These are phyloP conservation scores for Dryas iulia DNA, from an alignment of 1,140 invertebrate species.

Conservation along the genomic window DNA sequence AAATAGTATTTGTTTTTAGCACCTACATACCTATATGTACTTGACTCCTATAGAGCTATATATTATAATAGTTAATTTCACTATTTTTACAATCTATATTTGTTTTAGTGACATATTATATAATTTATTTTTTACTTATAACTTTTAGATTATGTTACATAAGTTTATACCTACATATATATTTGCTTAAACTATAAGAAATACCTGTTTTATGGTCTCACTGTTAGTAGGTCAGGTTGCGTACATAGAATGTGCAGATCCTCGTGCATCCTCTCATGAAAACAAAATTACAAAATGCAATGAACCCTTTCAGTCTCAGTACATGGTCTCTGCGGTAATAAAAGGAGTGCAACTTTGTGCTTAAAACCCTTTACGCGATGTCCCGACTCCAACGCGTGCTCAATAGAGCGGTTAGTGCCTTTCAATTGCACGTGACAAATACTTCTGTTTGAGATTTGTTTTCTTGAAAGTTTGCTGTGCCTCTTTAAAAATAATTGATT, in stretches of 20 bases:
- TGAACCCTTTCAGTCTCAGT: background rate
- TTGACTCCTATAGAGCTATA: no score
- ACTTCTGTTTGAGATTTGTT: background rate
- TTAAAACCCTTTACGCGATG: constrained; percentile 18
- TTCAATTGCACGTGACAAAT: constrained; percentile 31
- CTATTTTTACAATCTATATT: no score
- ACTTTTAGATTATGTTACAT: no score
- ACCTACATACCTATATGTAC: no score
- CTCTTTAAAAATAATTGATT: background rate
- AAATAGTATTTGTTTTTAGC: no score
- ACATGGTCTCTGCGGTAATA: constrained; percentile 41
- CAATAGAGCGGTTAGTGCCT: constrained; percentile 9
- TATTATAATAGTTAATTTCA: no score
- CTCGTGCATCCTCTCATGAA: background rate
- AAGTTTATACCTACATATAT: no score
- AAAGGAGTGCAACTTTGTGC: constrained; percentile 53
- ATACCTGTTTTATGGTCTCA: background rate
- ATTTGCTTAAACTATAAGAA: no score
- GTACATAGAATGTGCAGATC: background rate
- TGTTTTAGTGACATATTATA: no score
- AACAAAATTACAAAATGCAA: constrained; percentile 1
- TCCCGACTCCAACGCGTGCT: constrained; percentile 2
- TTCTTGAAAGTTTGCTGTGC: background rate
- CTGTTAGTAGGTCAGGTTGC: background rate
- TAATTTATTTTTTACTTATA: no score